phyloP scores from a whole-genome alignment of 2,113 vertebrate species.

The Paradisaea rubra region DNA sequence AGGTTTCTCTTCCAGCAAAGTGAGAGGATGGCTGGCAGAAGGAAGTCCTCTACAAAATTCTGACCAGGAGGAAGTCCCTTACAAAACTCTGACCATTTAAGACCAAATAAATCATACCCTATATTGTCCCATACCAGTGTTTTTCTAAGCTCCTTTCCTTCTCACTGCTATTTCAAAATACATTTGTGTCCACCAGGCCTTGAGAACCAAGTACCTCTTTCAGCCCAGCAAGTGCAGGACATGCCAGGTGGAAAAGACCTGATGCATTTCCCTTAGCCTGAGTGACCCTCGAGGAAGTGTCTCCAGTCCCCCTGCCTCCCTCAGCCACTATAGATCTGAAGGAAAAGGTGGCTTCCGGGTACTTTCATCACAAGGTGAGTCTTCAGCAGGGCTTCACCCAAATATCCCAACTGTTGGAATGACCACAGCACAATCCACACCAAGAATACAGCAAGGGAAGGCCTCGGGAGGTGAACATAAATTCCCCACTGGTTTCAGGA shows the following conservation, averaged over 20 bases:
- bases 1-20: neutral
- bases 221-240: neutral
- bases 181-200: neutral
- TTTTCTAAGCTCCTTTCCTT: neutral
- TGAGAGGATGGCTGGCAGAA: neutral
- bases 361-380: neutral
- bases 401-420: neutral
- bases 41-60: neutral
- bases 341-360: neutral
- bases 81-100: neutral
- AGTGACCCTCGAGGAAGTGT: neutral
- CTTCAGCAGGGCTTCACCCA: neutral
- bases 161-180: neutral
- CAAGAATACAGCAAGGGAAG: neutral
- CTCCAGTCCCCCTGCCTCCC: neutral
- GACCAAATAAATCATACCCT: neutral
- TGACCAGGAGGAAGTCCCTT: neutral
- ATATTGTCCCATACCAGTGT: neutral
- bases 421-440: neutral
- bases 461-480: neutral
- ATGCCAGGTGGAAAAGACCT: neutral
- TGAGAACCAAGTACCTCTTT: neutral
- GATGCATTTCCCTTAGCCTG: fast-evolving
- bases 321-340: neutral
- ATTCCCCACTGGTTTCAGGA: neutral